phyloP scores from a whole-genome alignment of 2,113 vertebrate species.

The Arothron firmamentum region DNA sequence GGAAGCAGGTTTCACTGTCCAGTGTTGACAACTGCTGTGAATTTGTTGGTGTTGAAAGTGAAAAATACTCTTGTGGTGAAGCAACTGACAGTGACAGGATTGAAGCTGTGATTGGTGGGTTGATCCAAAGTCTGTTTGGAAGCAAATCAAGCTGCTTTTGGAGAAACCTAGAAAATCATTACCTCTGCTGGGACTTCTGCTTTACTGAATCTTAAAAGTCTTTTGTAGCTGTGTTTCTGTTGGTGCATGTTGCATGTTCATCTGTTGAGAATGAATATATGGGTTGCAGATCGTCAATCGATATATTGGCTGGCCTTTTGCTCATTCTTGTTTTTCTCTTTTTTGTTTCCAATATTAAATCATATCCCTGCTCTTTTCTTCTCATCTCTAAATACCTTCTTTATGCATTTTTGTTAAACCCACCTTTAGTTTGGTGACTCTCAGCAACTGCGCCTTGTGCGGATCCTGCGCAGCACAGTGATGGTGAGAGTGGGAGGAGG shows the following conservation, averaged over 20 bases:
- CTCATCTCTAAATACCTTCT: neutral
- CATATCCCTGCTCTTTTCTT: neutral
- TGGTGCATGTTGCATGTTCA: constrained; percentile 67
- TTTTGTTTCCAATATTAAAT: neutral
- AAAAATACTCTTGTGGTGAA: constrained; percentile 47
- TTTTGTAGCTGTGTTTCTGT: neutral
- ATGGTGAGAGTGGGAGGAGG: constrained; percentile 98
- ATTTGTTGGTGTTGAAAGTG: constrained; percentile 51
- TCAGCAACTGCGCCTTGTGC: constrained; percentile 96
- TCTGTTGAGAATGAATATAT: constrained; percentile 14
- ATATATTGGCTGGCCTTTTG: neutral
- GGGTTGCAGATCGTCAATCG: constrained; percentile 8
- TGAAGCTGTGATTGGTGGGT: constrained; percentile 47
- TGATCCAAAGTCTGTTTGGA: constrained; percentile 17
- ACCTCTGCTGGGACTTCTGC: constrained; percentile 28
- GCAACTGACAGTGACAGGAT: constrained; percentile 42
- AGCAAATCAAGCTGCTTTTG: constrained; percentile 40
- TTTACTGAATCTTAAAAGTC: constrained; percentile 28
- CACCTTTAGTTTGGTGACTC: constrained; percentile 90
- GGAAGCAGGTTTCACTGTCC: constrained; percentile 60
- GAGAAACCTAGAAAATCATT: constrained; percentile 12
- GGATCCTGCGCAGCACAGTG: constrained; percentile 95
- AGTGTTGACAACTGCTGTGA: constrained; percentile 45
- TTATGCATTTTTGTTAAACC: neutral
- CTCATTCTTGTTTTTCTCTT: neutral